These are phyloP conservation scores for Simalia tracyae DNA, from an alignment of 2,797 vertebrate species.

Conservation along the genomic window DNA sequence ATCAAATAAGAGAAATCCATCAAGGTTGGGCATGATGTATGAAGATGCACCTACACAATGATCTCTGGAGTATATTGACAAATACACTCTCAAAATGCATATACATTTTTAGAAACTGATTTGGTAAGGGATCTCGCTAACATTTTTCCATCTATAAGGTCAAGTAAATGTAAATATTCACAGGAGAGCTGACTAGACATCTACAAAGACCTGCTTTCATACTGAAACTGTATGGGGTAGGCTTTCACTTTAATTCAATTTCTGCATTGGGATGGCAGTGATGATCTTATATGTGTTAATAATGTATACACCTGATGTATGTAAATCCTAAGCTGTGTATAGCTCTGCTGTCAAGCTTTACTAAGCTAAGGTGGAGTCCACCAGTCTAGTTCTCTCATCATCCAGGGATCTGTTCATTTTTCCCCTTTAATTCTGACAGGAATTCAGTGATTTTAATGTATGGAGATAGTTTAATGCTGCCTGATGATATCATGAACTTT, in stretches of 20 bases:
- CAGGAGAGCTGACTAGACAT: neutral
- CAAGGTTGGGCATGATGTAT: no score
- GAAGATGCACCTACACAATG: no score
- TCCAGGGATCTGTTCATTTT: neutral
- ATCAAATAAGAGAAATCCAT: no score
- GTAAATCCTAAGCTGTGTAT: neutral
- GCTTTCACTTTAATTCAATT: neutral
- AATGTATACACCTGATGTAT: neutral
- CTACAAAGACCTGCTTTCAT: neutral
- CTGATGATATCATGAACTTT: conserved; percentile 39
- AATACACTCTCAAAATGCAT: no score
- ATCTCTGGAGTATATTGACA: no score
- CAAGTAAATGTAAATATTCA: no score
- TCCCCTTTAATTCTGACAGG: conserved; percentile 5
- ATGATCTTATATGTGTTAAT: neutral
- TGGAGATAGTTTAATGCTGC: conserved; percentile 42
- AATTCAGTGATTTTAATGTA: neutral
- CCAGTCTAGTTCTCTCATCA: neutral
- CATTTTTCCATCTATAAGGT: no score
- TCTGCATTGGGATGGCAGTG: no score
- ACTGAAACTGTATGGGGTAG: neutral
- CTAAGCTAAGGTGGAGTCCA: neutral
- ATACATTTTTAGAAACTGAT: no score
- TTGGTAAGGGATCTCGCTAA: no score
- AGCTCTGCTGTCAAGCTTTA: neutral